Base-by-base conservation (phyloP, 2,888 invertebrate genomes). In the Acrocyrtus sp. region DNA sequence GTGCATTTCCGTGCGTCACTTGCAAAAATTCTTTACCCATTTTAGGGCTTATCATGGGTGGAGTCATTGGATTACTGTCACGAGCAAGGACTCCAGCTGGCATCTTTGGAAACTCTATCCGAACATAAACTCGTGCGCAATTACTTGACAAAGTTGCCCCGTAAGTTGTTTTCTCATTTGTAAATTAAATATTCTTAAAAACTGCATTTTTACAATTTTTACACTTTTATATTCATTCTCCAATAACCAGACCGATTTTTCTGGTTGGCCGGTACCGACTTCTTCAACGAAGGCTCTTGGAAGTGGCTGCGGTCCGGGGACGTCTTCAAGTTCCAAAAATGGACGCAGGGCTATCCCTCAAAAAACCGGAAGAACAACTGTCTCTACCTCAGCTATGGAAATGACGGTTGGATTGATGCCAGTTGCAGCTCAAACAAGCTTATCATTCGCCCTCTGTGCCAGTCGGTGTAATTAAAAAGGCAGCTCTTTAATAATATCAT, bases 231-330 rank as follows among this genome's bases (percentile, higher is more conserved):
- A 8, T 8, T 34, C 34, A 34, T 34, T 5, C n/a, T n/a, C 34
- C 5, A 34, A 34, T 34, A 39, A n/a, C n/a, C 10, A 74, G 74
- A 74, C 50, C 65, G 74, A 19, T 74, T 74, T 50, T 74, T 74
- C 70, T 74, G 74, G 74, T 50, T 74, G 4, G 76, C 70, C 39
- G 76, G 76, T 19, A 76, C 76, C 10, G 76, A 76, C 47, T 74
- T 60, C 27, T 76, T 76, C 27, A 57, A 43, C 17, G 76, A 76
- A 41, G 76, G 76, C 4, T 56, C 24, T n/a, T 76, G 76, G 76
- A 63, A 58, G 34, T 76, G 76, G 76, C 17, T 76, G 19, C 34
- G 48, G 27, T 54, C 66, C 19, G 76, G 76, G 27, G 61, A 67
- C 15, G 54, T 19, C 21, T 76, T 76, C 56, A 67, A 67, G 41